Base-by-base conservation (phyloP, 1,140 invertebrate species). In the Akabosia matsudoensis region DNA sequence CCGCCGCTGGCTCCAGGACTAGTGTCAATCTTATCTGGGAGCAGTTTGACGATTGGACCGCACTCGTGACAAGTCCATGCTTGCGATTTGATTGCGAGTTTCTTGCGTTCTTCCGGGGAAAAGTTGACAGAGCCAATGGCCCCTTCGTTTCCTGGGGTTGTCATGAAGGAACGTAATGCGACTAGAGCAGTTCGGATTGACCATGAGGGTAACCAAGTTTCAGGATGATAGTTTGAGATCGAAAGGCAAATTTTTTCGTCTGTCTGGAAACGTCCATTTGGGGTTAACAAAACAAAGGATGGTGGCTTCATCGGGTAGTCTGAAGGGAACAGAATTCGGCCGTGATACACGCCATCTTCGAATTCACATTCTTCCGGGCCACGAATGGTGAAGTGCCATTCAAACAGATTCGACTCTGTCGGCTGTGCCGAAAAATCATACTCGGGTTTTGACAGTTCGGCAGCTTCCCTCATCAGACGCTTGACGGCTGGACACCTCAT, bases 241-340 rank as follows among this genome's bases (percentile, higher is more conserved):
- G 93, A 97, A 54, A 98, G 86, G 85, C 96, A 98, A 83, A 98
- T 97, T 67, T 67, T 67, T 31, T 67, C 61, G 13, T 67, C 61
- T 1, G 90, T 89, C 87, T 97, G 95, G 88, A 98, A 98, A 78
- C 96, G 88, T 61, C 96, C 96, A 88, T 97, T 98, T 30, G 95
- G 95, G 24, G 96, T 98, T 24, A 98, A 84, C 74, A 98, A 84
- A 81, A 98, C 96, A 79, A 98, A 96, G 84, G 94, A 95, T 3
- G 96, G 97, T 74, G 97, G 97, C 87, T 97, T 97, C 96, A 98
- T 97, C 1, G 97, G 97, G 86, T 98, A 98, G 82, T 98, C 95
- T 31, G 93, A 89, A 30, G 92, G 92, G 67, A 67, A 34, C 72
- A 97, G 86, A 84, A 98, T 97, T 80, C 96, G 88, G 30, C 93